Evolutionary conservation across 2,888 invertebrate species (phyloP).

Genomic region (Polyommatus iphigenia): DNA sequence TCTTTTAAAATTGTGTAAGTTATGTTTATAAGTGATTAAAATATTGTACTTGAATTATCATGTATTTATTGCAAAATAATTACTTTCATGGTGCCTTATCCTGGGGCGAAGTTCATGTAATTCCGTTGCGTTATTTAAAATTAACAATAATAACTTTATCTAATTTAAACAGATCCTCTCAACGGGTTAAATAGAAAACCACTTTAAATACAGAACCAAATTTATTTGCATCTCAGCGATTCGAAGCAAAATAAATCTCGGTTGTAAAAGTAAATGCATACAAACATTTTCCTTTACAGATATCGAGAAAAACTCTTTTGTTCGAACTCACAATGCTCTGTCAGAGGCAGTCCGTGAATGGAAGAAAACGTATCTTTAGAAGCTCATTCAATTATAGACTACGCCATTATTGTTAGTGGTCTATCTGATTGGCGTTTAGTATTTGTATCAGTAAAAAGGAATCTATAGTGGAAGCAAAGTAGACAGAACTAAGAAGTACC

Average conservation of each 20-base stretch:
- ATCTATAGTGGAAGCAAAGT: no score
- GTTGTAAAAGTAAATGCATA: conserved; percentile 24
- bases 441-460: no score
- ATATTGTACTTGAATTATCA: no score
- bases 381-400: conserved; percentile 22
- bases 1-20: no score
- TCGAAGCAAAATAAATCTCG: conserved; percentile 1
- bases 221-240: background rate
- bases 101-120: no score
- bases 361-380: conserved; percentile 29
- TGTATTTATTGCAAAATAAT: no score
- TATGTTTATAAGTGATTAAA: no score
- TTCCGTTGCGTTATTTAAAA: no score
- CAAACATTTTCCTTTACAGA: conserved; percentile 24
- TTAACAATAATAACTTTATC: background rate
- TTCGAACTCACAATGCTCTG: conserved; percentile 34
- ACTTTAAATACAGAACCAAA: background rate
- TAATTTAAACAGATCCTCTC: background rate
- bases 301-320: conserved; percentile 33
- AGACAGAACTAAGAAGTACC: no score
- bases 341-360: conserved; percentile 27
- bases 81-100: no score
- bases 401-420: conserved; percentile 21
- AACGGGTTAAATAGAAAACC: background rate
- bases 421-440: background rate